Evolutionary conservation across 2,797 vertebrate genomes (phyloP), one percentile per base, ranked within the genome.

Genomic region (Percopsis omiscomaycus): DNA sequence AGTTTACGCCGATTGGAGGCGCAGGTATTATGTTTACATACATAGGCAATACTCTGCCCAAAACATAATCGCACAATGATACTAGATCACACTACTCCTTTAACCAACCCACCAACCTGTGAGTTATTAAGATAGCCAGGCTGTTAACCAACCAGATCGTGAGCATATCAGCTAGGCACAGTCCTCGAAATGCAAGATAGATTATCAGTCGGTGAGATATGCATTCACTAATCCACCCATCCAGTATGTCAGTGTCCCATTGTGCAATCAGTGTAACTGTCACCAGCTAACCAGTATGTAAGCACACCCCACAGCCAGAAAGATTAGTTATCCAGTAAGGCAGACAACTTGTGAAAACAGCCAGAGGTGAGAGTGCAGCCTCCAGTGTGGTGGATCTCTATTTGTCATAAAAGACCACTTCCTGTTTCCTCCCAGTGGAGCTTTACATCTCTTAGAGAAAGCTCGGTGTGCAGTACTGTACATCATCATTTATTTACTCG

Each of bases 31-130:
- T 9, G 63, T 12, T 47, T 32, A 72, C 59, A 45, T 72, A 22
- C 22, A 37, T 37, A 6, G 37, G 9, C 37, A 9, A 37, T 37
- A 9, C 37, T 6, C 37, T 37, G 37, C 5, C 37, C 37, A 37
- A 37, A 37, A 37, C 37, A 6, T 9, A 37, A 9, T 37, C 37
- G 9, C 5, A 9, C 37, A 37, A 9, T 37, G 37, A 9, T 37
- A 37, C 37, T 37, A 37, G 37, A 37, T 37, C 37, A 37, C 9
- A 22, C 66, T 53, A 67, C 57, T 72, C 61, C 22, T 66, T 73
- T 66, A 73, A 54, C 78, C 75, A 69, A 72, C 45, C 50, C 48
- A 64, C 73, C 67, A 71, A 72, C 63, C 60, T 66, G 69, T 45
- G 27, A 14, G 51, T 59, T 64, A 32, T 57, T 0, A 37, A 48